Evolutionary conservation across 2,888 invertebrate species (phyloP), one percentile per base, ranked within the genome.

Genomic region (Cordilura impudica): DNA sequence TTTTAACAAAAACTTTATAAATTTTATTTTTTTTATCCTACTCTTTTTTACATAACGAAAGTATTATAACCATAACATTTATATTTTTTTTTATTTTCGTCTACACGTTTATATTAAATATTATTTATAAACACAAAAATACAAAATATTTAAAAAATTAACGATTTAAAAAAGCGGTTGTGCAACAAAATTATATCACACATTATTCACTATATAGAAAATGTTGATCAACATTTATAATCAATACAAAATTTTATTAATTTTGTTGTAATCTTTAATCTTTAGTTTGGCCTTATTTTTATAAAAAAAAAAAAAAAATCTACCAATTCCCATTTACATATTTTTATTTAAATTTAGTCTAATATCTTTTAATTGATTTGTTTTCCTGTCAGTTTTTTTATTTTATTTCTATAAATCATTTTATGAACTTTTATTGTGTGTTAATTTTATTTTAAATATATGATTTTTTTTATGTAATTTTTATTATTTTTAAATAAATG

Each of bases 381-480:
- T 51, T 54, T 67, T 14, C 63, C 26, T 69, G 26, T 69, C 75
- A 76, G 76, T 43, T 66, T 60, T 29, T 45, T 71, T 19, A 63
- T 73, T 67, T 70, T 70, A 74, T 72, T 76, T 76, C 53, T 69
- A 31, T 66, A 45, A 67, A 71, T 61, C 10, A 65, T n/a, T 26
- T 76, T 76, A 51, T 39, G 31, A 73, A 45, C 43, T 78, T 75
- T 26, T 49, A 39, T 67, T 66, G 47, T 49, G 29, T 56, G 56
- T 65, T 56, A 53, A 43, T 66, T 72, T 61, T 23, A 54, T 51
- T 72, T 61, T 23, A 54, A 39, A 60, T 58, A 60, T 71, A 74
- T 78, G 23, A 66, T 75, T 78, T 81, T 81, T 78, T n/a, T 76
- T 77, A 77, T 80, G 71, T 77, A 72, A 69, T 82, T 81, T 74